phyloP scores from a whole-genome alignment of 2,113 vertebrate genomes.

The Antechinus flavipes region DNA sequence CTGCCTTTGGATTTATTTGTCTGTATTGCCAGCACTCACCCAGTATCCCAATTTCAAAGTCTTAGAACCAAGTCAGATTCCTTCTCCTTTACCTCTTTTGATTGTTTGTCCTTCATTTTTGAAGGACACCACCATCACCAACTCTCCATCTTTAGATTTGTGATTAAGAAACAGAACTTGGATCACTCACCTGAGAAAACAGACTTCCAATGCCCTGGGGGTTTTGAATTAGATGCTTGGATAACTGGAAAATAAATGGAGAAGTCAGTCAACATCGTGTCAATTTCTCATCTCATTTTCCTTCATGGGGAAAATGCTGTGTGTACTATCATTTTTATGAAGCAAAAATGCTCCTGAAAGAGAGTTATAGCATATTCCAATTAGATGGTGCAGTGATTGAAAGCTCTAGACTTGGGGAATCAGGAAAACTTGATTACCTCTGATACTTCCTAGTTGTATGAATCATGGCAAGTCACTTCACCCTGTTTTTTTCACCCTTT shows the following conservation, averaged over 20 bases:
- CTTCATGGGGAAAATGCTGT: not conserved
- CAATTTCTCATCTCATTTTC: not conserved
- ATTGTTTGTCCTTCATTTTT: no score
- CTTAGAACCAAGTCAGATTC: not conserved
- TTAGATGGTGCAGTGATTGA: not conserved
- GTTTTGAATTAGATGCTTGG: slow-evolving; percentile 70
- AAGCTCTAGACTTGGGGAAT: not conserved
- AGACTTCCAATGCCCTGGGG: slow-evolving; percentile 62
- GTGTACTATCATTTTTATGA: not conserved
- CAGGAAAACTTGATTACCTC: not conserved
- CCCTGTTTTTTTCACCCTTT: not conserved
- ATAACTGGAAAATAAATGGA: slow-evolving; percentile 74
- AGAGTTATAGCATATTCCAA: not conserved
- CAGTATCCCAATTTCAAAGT: not conserved
- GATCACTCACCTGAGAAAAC: slow-evolving; percentile 75
- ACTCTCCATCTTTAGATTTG: not conserved
- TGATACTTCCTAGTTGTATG: not conserved
- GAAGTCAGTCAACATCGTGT: not conserved
- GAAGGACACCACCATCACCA: not conserved
- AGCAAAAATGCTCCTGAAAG: not conserved
- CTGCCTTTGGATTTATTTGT: not conserved
- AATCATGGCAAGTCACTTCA: not conserved
- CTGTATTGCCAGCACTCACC: not conserved
- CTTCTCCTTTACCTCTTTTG: not conserved
- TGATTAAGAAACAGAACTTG: not conserved